phyloP scores from a whole-genome alignment of 2,888 invertebrate species.

The Uropetala carovei region DNA sequence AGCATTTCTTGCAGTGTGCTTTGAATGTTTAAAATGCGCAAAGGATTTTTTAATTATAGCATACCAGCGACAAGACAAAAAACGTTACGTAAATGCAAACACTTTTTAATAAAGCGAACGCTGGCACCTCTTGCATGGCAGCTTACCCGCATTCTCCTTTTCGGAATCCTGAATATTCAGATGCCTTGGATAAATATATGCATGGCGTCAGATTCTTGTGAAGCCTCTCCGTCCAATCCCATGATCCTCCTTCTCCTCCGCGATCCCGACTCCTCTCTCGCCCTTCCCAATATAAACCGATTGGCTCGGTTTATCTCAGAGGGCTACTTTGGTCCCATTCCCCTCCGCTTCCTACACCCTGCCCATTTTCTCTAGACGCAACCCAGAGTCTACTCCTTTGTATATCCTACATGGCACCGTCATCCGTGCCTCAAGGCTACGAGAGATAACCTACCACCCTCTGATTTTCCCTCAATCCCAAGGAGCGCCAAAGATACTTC shows the following conservation, averaged over 20 bases:
- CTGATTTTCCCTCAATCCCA: not conserved
- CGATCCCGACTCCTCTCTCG: slow-evolving; percentile 4
- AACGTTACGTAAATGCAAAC: not conserved
- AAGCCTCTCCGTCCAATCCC: not conserved
- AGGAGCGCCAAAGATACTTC: not conserved
- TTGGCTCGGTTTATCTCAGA: slow-evolving; percentile 58
- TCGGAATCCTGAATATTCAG: slow-evolving; percentile 30
- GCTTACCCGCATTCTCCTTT: not conserved
- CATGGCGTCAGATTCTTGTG: slow-evolving; percentile 33
- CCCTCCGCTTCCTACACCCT: not conserved
- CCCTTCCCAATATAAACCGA: slow-evolving; percentile 62
- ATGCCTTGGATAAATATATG: slow-evolving; percentile 57
- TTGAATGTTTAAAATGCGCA: too few relatives aligned
- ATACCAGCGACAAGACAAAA: too few relatives aligned
- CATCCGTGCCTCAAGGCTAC: not conserved
- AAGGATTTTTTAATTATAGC: too few relatives aligned
- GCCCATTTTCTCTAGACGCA: slow-evolving; percentile 37
- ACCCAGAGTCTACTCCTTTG: slow-evolving; percentile 46
- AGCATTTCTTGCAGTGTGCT: too few relatives aligned
- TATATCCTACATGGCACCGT: not conserved
- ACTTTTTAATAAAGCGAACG: not conserved
- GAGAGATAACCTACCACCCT: not conserved
- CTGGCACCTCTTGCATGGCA: not conserved
- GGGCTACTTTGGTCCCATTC: slow-evolving; percentile 9
- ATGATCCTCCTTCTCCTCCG: not conserved